These are phyloP conservation scores for Salvator merianae DNA, from an alignment of 2,113 vertebrate genomes.

Conservation along the genomic window DNA sequence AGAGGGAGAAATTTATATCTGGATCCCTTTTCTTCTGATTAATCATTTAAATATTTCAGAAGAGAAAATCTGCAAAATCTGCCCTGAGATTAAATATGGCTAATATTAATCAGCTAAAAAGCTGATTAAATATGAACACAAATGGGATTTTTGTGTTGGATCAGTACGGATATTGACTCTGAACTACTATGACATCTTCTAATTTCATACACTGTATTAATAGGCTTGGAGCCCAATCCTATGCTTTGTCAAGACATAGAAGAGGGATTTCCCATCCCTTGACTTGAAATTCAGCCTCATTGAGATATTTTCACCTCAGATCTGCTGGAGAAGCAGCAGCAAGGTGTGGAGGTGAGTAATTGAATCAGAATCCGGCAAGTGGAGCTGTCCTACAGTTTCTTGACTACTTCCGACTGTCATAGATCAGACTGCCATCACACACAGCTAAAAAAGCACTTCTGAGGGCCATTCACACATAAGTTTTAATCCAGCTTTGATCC, in stretches of 20 bases:
- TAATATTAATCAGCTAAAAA: background rate
- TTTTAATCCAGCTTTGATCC: too few relatives aligned
- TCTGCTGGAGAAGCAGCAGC: background rate
- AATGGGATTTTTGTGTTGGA: background rate
- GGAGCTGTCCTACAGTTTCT: too few relatives aligned
- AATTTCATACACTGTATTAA: background rate
- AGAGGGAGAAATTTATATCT: conserved; percentile 31
- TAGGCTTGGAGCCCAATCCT: background rate
- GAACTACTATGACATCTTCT: background rate
- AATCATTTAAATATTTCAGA: conserved; percentile 39
- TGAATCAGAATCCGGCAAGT: background rate
- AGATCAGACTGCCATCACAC: too few relatives aligned
- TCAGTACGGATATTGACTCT: background rate
- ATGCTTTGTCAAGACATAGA: background rate
- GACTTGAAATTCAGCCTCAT: background rate
- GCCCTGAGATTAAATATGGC: background rate
- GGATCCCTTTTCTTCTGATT: conserved; percentile 22
- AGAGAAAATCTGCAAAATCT: conserved; percentile 30
- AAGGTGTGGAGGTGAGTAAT: background rate
- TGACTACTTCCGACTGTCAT: too few relatives aligned
- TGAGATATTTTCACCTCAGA: too few relatives aligned
- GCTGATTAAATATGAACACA: background rate
- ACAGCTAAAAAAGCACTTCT: too few relatives aligned
- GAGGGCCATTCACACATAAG: too few relatives aligned
- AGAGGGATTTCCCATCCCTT: background rate